Percentiles rank a stretch among this genome's conserved stretches.
These are phyloP conservation scores for Megalops atlanticus DNA, from an alignment of 2,113 vertebrate genomes.

Conservation along the genomic window DNA sequence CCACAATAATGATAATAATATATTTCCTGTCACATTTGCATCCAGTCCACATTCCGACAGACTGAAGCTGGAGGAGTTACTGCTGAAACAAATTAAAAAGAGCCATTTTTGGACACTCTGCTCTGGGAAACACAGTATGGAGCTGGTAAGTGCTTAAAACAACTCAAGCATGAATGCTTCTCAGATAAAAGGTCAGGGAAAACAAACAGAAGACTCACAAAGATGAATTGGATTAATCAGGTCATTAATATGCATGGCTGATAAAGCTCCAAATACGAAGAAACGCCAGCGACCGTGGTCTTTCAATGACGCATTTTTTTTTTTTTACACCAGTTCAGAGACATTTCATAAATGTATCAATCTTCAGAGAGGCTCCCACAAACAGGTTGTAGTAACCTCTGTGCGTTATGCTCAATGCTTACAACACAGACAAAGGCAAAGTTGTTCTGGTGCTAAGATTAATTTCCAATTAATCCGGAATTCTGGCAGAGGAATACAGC, in stretches of 20 bases:
- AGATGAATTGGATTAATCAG: slow-evolving; percentile 88
- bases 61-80: slow-evolving; percentile 50
- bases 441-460: slow-evolving; percentile 79
- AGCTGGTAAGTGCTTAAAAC: slow-evolving; percentile 78
- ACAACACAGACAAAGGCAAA: slow-evolving; percentile 78
- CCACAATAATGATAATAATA: slow-evolving; percentile 69
- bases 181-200: slow-evolving; percentile 83
- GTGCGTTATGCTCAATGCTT: slow-evolving; percentile 70
- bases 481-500: slow-evolving; percentile 80
- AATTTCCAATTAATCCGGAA: slow-evolving; percentile 82
- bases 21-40: slow-evolving; percentile 71
- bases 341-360: slow-evolving; percentile 70
- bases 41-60: slow-evolving; percentile 58
- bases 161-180: slow-evolving; percentile 78
- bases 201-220: slow-evolving; percentile 85
- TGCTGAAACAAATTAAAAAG: slow-evolving; percentile 61
- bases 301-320: slow-evolving; percentile 77
- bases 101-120: slow-evolving; percentile 59
- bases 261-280: slow-evolving; percentile 80
- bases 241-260: slow-evolving; percentile 86
- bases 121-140: slow-evolving; percentile 70
- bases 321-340: slow-evolving; percentile 61
- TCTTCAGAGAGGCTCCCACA: slow-evolving; percentile 52
- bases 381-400: slow-evolving; percentile 73
- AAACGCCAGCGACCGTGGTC: slow-evolving; percentile 71